A percentile compares a stretch with the other conserved stretches of the same genome.
These are phyloP conservation scores for Leguminivora glycinivorella DNA, from an alignment of 1,140 invertebrate species.

Conservation along the genomic window DNA sequence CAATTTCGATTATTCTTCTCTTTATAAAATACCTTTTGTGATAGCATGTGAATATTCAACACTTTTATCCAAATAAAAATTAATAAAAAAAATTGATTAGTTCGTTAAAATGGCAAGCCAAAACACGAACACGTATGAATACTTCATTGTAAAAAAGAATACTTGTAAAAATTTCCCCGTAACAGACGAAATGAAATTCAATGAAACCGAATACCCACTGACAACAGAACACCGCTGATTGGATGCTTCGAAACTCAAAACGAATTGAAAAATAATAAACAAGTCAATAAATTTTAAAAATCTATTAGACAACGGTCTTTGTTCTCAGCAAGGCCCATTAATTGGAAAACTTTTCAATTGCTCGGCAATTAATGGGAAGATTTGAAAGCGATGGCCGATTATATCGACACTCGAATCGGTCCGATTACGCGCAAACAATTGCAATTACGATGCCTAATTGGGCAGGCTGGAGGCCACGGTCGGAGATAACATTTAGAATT, in stretches of 20 bases:
- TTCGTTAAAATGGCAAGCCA: no score
- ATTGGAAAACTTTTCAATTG: conserved; percentile 23
- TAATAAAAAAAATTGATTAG: no score
- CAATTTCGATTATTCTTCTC: no score
- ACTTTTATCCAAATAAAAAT: no score
- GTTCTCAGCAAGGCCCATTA: conserved; percentile 18
- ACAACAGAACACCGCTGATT: not conserved
- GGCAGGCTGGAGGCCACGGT: not conserved
- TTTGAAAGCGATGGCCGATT: conserved; percentile 15
- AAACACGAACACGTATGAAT: no score
- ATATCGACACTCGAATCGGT: not conserved
- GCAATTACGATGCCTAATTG: conserved; percentile 18
- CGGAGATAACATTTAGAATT: not conserved
- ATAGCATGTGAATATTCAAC: no score
- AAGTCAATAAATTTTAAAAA: conserved; percentile 22
- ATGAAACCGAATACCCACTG: not conserved
- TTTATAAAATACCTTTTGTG: no score
- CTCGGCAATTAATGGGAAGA: conserved; percentile 21
- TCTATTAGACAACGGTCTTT: conserved; percentile 22
- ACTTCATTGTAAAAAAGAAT: no score
- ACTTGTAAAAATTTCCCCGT: no score
- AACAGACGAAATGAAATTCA: not conserved
- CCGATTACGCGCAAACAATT: conserved; percentile 16
- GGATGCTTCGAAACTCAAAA: not conserved
- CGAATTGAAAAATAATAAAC: conserved; percentile 17